A percentile compares a stretch with the other conserved stretches of the same genome.
These are phyloP conservation scores for Ochropleura plecta DNA, from an alignment of 2,888 invertebrate species.

Conservation along the genomic window DNA sequence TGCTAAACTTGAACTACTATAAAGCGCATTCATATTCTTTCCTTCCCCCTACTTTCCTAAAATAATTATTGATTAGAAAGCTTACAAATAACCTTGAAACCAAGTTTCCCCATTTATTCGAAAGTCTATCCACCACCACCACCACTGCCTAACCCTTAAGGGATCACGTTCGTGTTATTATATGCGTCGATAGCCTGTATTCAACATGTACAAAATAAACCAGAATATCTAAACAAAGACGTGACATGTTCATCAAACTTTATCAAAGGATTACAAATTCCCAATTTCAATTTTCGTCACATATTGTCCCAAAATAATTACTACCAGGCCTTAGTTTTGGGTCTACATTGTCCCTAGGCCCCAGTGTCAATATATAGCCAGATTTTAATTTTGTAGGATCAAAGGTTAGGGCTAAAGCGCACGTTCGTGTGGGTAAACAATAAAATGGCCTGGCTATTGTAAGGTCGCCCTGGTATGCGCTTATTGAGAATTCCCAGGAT, in stretches of 20 bases:
- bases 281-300: constrained; percentile 36
- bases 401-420: constrained; percentile 43
- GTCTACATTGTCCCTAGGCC: constrained; percentile 34
- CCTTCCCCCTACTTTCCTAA: too few species aligned
- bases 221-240: constrained; percentile 27
- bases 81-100: neutral
- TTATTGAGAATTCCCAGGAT: constrained; percentile 64
- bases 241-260: neutral
- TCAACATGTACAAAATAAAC: constrained; percentile 18
- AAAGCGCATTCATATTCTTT: too few species aligned
- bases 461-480: constrained; percentile 34
- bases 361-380: constrained; percentile 30
- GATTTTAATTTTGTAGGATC: constrained; percentile 50
- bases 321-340: constrained; percentile 6
- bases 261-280: constrained; percentile 27
- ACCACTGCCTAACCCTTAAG: too few species aligned
- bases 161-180: too few species aligned
- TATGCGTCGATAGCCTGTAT: too few species aligned
- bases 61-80: too few species aligned
- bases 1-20: too few species aligned
- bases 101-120: neutral
- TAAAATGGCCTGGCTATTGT: constrained; percentile 52
- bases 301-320: constrained; percentile 42
- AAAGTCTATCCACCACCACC: too few species aligned
- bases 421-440: constrained; percentile 45